These are phyloP conservation scores for Balearica regulorum DNA, from an alignment of 2,797 vertebrate species.

Conservation along the genomic window DNA sequence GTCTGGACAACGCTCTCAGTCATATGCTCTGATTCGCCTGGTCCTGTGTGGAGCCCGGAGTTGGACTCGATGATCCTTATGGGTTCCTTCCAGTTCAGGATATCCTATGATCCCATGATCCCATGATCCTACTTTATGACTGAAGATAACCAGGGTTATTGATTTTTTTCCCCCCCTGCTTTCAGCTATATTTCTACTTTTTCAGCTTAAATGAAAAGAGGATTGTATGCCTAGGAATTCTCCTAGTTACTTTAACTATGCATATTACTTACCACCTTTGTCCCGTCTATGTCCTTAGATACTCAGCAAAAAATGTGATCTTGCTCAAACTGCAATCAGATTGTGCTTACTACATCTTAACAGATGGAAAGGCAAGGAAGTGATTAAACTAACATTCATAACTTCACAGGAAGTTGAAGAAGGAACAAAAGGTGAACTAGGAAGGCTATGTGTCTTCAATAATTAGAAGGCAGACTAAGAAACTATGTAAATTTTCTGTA, in stretches of 20 bases:
- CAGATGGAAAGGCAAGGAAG: background rate
- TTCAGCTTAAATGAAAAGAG: background rate
- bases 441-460: background rate
- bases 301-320: background rate
- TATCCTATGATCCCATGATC: no score
- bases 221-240: background rate
- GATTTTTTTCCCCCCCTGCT: accelerated
- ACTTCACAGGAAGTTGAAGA: background rate
- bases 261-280: background rate
- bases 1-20: no score
- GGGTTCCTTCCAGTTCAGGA: no score
- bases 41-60: no score
- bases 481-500: background rate
- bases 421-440: background rate
- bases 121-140: background rate
- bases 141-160: background rate
- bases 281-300: background rate
- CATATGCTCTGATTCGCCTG: no score
- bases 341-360: background rate
- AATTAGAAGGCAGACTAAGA: background rate
- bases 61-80: no score
- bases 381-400: background rate
- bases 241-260: background rate
- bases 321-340: background rate
- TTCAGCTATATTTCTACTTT: background rate